phyloP scores from a whole-genome alignment of 64 coral and sea anemone species.

The Stichodactyla mertensii region DNA sequence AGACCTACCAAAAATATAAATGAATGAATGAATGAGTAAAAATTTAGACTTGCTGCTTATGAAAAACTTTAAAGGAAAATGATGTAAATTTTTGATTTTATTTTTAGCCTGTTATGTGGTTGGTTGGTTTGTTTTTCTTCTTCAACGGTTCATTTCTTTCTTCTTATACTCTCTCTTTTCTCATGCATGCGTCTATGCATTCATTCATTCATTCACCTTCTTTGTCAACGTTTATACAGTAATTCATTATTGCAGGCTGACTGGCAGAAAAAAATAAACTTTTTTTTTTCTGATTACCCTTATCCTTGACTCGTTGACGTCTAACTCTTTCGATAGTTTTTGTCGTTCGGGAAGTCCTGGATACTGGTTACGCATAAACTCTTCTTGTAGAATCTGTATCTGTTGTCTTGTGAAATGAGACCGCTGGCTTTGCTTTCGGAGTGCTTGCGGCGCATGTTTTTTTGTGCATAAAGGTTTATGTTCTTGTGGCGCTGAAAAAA shows the following conservation, averaged over 20 bases:
- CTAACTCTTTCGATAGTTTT: conserved; percentile 13
- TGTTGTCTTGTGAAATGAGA: conserved; percentile 45
- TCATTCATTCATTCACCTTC: background rate
- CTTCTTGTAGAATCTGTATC: conserved; percentile 30
- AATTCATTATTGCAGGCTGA: background rate
- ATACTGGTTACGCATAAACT: conserved; percentile 54
- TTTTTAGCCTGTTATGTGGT: too few relatives aligned
- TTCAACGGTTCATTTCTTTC: too few relatives aligned
- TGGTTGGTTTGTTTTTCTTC: too few relatives aligned
- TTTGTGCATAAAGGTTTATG: background rate
- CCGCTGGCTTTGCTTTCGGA: conserved; percentile 19
- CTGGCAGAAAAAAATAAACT: background rate
- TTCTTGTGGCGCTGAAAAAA: background rate
- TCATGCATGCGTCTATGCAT: background rate
- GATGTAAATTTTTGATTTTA: too few relatives aligned
- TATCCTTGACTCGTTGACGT: conserved; percentile 36
- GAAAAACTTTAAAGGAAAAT: too few relatives aligned
- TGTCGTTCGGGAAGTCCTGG: conserved; percentile 35
- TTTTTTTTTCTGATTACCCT: background rate
- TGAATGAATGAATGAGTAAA: background rate
- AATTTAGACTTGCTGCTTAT: background rate
- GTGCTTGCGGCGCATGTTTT: background rate
- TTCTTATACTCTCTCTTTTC: background rate
- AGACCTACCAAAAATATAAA: conserved; percentile 21
- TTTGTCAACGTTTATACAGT: background rate